Evolutionary conservation across 2,113 vertebrate species (phyloP).

Genomic region (Lasiurus borealis): DNA sequence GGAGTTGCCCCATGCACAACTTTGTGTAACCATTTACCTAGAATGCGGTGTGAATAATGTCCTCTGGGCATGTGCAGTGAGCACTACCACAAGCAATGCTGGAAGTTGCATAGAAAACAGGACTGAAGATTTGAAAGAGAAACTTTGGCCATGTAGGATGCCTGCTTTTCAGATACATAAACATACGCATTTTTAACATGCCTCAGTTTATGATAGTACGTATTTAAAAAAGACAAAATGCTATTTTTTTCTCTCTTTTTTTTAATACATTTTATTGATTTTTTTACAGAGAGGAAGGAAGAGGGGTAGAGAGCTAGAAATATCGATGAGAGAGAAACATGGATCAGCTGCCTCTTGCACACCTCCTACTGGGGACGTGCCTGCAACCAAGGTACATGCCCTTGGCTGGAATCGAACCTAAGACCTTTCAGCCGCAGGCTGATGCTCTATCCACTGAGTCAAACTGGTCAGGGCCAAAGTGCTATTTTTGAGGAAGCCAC

Average conservation of each 20-base stretch:
- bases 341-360: too few relatives aligned
- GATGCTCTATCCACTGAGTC: too few relatives aligned
- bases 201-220: background rate
- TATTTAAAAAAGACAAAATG: slow-evolving; percentile 21
- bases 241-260: background rate
- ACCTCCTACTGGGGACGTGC: too few relatives aligned
- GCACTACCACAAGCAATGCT: background rate
- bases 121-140: slow-evolving; percentile 41
- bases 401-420: too few relatives aligned
- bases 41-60: slow-evolving; percentile 29
- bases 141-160: background rate
- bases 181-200: slow-evolving; percentile 47
- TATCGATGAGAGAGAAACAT: too few relatives aligned
- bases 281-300: too few relatives aligned
- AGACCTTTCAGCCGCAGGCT: too few relatives aligned
- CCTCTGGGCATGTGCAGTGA: background rate
- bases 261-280: too few relatives aligned
- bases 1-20: background rate
- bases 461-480: background rate
- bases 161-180: slow-evolving; percentile 51
- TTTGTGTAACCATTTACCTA: slow-evolving; percentile 38
- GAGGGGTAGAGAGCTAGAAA: too few relatives aligned
- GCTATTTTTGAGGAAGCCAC: slow-evolving; percentile 28
- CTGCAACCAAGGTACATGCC: too few relatives aligned
- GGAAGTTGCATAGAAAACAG: slow-evolving; percentile 34